These are phyloP conservation scores for Bubo scandiacus DNA, from an alignment of 2,113 vertebrate species.

Conservation along the genomic window DNA sequence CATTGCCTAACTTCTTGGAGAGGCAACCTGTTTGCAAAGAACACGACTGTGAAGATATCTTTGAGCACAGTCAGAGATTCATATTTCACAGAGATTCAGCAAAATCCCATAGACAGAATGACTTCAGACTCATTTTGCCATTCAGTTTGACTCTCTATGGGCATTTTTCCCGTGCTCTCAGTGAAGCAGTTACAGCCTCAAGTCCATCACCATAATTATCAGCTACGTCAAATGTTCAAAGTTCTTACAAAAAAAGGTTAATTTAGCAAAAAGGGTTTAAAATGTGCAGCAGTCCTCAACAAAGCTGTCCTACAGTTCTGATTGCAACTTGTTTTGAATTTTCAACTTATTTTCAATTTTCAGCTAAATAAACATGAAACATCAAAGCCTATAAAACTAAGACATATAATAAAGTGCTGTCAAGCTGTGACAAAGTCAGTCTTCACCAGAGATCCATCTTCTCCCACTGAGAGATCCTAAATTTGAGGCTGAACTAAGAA, in stretches of 20 bases:
- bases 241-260: background rate
- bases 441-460: constrained; percentile 39
- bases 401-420: constrained; percentile 17
- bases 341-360: constrained; percentile 35
- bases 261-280: background rate
- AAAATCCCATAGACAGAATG: background rate
- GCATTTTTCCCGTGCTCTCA: background rate
- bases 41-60: background rate
- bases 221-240: background rate
- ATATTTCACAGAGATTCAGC: background rate
- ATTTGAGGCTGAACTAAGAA: constrained; percentile 34
- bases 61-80: background rate
- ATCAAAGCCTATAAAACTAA: constrained; percentile 21
- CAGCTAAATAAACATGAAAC: constrained; percentile 28
- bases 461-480: constrained; percentile 46
- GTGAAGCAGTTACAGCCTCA: background rate
- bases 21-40: background rate
- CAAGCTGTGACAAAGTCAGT: constrained; percentile 51
- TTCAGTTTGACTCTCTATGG: background rate
- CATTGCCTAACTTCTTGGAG: background rate
- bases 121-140: background rate
- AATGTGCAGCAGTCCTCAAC: background rate
- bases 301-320: background rate
- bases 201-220: background rate
- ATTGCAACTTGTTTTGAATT: background rate